Percentiles rank a stretch among this genome's conserved stretches.
These are phyloP conservation scores for Athalia cordata DNA, from an alignment of 2,888 invertebrate species.

Conservation along the genomic window DNA sequence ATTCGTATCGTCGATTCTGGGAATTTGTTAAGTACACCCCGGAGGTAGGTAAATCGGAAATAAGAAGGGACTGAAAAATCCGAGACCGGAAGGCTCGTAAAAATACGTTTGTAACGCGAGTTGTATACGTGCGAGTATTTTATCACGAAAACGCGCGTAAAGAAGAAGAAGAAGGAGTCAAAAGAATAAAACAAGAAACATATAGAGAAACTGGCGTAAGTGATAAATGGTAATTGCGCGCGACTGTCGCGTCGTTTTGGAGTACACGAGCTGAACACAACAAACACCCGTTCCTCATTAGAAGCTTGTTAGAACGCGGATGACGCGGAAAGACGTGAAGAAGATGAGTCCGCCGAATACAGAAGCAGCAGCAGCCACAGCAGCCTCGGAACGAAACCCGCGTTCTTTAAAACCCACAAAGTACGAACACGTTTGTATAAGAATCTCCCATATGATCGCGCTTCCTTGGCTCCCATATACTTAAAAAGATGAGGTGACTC, in stretches of 20 bases:
- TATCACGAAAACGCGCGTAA: background rate
- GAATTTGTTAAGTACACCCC: too few relatives aligned
- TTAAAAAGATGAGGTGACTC: too few relatives aligned
- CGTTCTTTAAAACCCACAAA: too few relatives aligned
- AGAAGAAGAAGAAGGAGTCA: background rate
- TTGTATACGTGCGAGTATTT: background rate
- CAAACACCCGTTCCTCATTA: slow-evolving; percentile 71
- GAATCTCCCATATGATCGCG: too few relatives aligned
- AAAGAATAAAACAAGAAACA: slow-evolving; percentile 48
- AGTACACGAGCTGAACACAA: slow-evolving; percentile 57
- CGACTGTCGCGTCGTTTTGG: slow-evolving; percentile 59
- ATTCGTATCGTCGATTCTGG: too few relatives aligned
- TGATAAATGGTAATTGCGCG: slow-evolving; percentile 69
- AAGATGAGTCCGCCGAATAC: too few relatives aligned
- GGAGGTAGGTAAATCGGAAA: too few relatives aligned
- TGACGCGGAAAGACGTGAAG: slow-evolving; percentile 53
- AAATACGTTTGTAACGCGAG: background rate
- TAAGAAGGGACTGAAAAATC: background rate
- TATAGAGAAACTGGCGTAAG: slow-evolving; percentile 55
- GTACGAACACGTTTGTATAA: too few relatives aligned
- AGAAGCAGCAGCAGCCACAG: too few relatives aligned
- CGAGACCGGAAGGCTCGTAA: slow-evolving; percentile 8
- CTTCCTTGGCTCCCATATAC: too few relatives aligned
- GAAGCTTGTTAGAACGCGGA: slow-evolving; percentile 67
- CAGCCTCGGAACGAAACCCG: too few relatives aligned